Percentiles rank a stretch among this genome's conserved stretches.
Evolutionary conservation across 37 sponge, comb jelly and placozoan species (phyloP).

Genomic region (Sycon ciliatum): DNA sequence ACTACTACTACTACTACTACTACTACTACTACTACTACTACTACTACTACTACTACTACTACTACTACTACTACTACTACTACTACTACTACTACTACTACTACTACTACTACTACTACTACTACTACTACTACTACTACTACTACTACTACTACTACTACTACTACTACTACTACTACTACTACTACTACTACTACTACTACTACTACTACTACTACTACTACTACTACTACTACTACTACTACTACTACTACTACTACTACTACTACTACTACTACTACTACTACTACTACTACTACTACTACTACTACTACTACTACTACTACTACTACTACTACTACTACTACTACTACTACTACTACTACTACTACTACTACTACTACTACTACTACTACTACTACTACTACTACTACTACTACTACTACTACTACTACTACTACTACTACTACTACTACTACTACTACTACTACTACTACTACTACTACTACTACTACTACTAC

Average conservation of each 20-base stretch:
- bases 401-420: conserved; percentile 8
- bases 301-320: conserved; percentile 8
- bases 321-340: conserved; percentile 6
- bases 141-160: conserved; percentile 6
- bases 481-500: conserved; percentile 8
- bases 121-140: conserved; percentile 8
- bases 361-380: conserved; percentile 8
- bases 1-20: conserved; percentile 8
- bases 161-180: conserved; percentile 8
- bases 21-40: conserved; percentile 6
- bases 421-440: conserved; percentile 8
- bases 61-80: conserved; percentile 8
- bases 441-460: conserved; percentile 6
- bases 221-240: conserved; percentile 8
- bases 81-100: conserved; percentile 6
- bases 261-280: conserved; percentile 6
- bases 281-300: conserved; percentile 8
- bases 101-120: conserved; percentile 8
- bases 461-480: conserved; percentile 8
- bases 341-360: conserved; percentile 8
- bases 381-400: conserved; percentile 6
- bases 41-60: conserved; percentile 8
- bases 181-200: conserved; percentile 8
- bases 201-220: conserved; percentile 6
- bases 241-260: conserved; percentile 8